Conservation (phyloP, 2,797 vertebrate species). For the Ambastaia sidthimunki region DNA sequence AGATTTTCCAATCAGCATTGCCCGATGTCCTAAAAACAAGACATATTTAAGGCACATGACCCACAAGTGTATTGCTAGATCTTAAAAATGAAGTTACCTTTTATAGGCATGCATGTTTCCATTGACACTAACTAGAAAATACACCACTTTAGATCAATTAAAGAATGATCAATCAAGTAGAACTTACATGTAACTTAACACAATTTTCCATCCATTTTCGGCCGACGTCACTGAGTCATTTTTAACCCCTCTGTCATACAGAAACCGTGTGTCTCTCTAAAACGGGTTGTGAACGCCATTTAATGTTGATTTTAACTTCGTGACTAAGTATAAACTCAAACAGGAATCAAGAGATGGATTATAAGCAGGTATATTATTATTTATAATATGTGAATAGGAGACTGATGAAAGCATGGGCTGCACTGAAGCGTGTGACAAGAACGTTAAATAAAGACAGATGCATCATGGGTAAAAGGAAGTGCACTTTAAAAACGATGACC, state of each 20-base stretch:
- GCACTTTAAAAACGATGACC: constrained; percentile 21
- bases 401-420: background rate
- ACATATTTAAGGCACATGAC: background rate
- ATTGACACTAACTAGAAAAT: background rate
- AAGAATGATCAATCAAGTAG: too few relatives aligned
- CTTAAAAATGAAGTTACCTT: constrained; percentile 1
- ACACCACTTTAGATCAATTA: background rate
- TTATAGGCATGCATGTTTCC: background rate
- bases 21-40: background rate
- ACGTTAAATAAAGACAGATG: background rate
- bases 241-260: background rate
- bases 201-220: background rate
- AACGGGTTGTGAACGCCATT: background rate
- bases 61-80: background rate
- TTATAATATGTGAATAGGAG: background rate
- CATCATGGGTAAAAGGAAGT: background rate
- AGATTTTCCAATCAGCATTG: background rate
- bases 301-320: constrained; percentile 15
- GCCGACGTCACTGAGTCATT: background rate
- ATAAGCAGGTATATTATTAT: background rate
- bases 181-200: too few relatives aligned
- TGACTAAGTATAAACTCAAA: constrained; percentile 11
- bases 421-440: background rate
- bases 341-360: background rate
- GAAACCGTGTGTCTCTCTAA: background rate